Conservation (phyloP, 2,888 invertebrate genomes). For the Arctia plantaginis region DNA sequence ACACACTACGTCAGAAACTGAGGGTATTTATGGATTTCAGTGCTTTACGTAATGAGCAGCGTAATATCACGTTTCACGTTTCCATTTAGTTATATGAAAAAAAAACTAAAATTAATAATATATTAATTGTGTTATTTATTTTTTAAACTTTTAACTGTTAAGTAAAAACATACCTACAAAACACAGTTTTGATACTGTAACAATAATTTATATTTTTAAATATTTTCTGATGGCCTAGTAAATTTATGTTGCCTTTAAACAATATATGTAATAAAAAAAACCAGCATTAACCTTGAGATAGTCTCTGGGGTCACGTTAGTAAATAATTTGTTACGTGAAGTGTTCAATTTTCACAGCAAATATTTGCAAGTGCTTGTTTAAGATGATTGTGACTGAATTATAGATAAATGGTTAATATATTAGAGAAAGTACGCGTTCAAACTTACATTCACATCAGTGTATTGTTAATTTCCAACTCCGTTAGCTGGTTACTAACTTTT, state of each 20-base stretch:
- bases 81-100: neutral
- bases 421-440: constrained; percentile 39
- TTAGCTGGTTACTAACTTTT: neutral
- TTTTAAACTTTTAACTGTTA: neutral
- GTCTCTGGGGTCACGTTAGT: constrained; percentile 45
- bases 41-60: neutral
- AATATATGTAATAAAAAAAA: constrained; percentile 12
- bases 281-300: constrained; percentile 27
- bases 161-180: neutral
- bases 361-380: constrained; percentile 76
- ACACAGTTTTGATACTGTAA: neutral
- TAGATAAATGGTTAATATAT: constrained; percentile 65
- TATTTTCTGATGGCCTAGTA: constrained; percentile 35
- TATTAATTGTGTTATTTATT: neutral
- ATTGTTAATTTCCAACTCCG: neutral
- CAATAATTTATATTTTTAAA: neutral
- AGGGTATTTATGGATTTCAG: constrained; percentile 25
- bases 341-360: constrained; percentile 73
- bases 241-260: constrained; percentile 23
- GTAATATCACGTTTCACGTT: neutral
- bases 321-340: constrained; percentile 59
- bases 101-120: neutral
- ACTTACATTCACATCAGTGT: constrained; percentile 5
- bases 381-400: constrained; percentile 83
- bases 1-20: constrained; percentile 21